phyloP scores from a whole-genome alignment of 2,888 invertebrate species.

The Sericinus montela region DNA sequence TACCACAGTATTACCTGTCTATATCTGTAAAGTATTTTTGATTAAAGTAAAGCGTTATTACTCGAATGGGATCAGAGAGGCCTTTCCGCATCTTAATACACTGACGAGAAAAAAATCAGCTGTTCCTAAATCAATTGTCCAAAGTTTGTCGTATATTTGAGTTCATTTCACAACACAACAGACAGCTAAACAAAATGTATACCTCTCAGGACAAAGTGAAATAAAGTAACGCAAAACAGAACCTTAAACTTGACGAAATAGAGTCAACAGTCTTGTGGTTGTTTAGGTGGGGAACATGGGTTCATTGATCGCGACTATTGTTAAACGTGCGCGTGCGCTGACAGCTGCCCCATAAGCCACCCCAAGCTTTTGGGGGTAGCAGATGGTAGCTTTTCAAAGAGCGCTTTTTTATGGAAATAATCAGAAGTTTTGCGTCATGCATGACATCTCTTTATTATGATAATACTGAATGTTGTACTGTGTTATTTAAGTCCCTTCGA shows the following conservation, averaged over 20 bases:
- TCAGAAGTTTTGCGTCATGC: constrained; percentile 34
- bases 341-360: constrained; percentile 61
- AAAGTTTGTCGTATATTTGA: constrained; percentile 12
- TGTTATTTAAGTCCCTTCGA: too few relatives aligned
- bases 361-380: constrained; percentile 45
- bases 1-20: too few relatives aligned
- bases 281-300: constrained; percentile 50
- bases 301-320: constrained; percentile 73
- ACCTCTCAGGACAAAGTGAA: background rate
- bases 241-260: background rate
- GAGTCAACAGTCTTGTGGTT: background rate
- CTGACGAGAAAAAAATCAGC: constrained; percentile 23
- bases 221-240: background rate
- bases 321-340: constrained; percentile 64
- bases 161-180: constrained; percentile 14
- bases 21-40: background rate
- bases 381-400: constrained; percentile 53
- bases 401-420: constrained; percentile 33
- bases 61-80: background rate
- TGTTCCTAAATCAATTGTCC: constrained; percentile 27
- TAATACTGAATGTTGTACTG: background rate
- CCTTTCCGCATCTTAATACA: constrained; percentile 2
- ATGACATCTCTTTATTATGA: constrained; percentile 22
- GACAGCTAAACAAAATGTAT: constrained; percentile 17
- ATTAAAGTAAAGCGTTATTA: background rate